Base-by-base conservation (phyloP, 1,140 invertebrate species). In the Diabrotica undecimpunctata region DNA sequence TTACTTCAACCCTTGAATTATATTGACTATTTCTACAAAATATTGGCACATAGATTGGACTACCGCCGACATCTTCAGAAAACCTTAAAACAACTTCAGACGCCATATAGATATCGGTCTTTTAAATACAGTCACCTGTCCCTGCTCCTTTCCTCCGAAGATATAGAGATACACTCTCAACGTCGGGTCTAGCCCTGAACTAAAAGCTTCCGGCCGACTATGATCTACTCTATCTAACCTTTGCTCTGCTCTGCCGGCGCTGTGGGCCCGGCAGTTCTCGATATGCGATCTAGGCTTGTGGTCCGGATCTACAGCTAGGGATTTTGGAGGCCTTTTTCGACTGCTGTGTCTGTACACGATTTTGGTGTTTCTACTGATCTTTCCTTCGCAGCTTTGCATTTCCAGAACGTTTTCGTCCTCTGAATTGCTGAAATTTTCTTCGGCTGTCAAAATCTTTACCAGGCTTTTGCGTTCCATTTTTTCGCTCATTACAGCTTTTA, bases 81-180 rank as follows among this genome's bases (percentile, higher is more conserved):
- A 25, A 1, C 25, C 62, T 72, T 67, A 80, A 68, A 78, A 79
- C n/a, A 88, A 74, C 66, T 87, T 84, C 8, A 88, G 77, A 70
- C 85, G 86, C 87, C 87, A 88, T 11, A 88, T 79, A 0, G 86
- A 87, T 5, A 88, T 80, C 0, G 87, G 86, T 69, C 86, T 81
- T 66, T 86, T 85, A 65, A 88, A 88, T 12, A 87, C 84, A 3
- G 86, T 87, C 2, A 88, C 85, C 67, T 87, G 86, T 7, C 86
- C 86, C 50, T 86, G 85, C 69, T 88, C 86, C 69, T 87, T 88
- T 0, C 87, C 86, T 6, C 87, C 87, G 6, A 88, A 79, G 6
- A 88, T 66, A 71, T 87, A 88, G 10, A 88, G 83, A 66, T 86
- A 86, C 13, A 87, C 76, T 0, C 85, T 84, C n/a, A 86, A 81